Conservation (phyloP, 2,888 invertebrate species). For the Hyalella azteca region DNA sequence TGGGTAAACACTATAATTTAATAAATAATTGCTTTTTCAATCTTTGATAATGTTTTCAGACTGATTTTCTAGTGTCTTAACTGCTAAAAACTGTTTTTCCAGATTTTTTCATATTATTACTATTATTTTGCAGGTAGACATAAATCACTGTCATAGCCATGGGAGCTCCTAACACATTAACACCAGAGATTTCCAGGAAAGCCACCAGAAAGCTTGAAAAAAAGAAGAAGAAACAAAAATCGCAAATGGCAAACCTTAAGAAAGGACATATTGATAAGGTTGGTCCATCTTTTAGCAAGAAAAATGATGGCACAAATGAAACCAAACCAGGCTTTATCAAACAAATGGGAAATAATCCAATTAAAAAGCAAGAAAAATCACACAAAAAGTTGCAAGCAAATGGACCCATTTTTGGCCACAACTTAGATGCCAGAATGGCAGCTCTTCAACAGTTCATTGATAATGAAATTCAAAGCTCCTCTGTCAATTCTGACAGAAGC, state of each 20-base stretch:
- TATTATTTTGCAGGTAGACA: no score
- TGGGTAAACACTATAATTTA: no score
- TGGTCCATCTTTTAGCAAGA: neutral
- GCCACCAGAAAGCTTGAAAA: neutral
- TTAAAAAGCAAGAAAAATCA: neutral
- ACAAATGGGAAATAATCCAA: neutral
- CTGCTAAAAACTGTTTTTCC: no score
- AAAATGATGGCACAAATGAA: neutral
- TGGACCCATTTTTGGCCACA: neutral
- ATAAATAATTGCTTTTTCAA: no score
- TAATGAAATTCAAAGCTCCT: neutral
- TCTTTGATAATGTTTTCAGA: no score
- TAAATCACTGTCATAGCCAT: no score
- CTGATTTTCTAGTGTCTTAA: no score
- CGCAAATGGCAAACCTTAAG: neutral
- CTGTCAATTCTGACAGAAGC: neutral
- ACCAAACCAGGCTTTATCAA: neutral
- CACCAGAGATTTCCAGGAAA: neutral
- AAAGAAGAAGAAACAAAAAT: neutral
- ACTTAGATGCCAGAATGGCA: constrained; percentile 4
- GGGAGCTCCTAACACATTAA: neutral
- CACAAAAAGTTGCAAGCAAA: neutral
- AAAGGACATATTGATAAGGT: no score
- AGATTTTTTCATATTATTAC: no score
- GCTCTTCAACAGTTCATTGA: constrained; percentile 18